Base-by-base conservation (phyloP, 2,113 vertebrate species). In the Morone chrysops region DNA sequence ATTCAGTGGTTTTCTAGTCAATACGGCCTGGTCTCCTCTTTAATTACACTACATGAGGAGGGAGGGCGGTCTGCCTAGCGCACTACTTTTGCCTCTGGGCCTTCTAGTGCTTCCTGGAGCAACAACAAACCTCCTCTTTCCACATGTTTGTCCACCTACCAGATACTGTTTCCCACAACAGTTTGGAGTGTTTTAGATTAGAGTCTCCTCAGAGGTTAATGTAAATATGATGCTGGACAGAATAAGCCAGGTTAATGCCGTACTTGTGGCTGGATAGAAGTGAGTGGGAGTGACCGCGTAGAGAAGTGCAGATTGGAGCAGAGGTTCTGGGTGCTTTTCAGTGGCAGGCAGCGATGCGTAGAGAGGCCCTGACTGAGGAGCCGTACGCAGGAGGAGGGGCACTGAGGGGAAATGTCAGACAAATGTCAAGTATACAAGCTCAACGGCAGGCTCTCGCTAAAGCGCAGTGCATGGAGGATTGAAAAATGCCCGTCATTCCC, bases 361-460 rank as follows among this genome's bases (percentile, higher is more conserved):
- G 80, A 86, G 89, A 84, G 85, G 81, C 87, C 80, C 78, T 71
- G 70, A 70, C 85, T 59, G 77, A 89, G 85, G 79, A 84, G 74
- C 48, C 36, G 18, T 80, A 63, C 40, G 61, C 77, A 75, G 67
- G 80, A 78, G 87, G 83, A 72, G 79, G 85, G 81, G 83, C 68
- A 77, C 69, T 43, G 57, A 82, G 92, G 91, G 88, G 91, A 93
- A 96, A 96, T 95, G 94, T 95, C 94, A 96, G 90, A 92, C 82
- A 96, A 96, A 96, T 96, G 96, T 95, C 95, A 95, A 95, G 89
- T 94, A 86, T 92, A 94, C 88, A 88, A 90, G 77, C 89, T 92
- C 81, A 78, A 89, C 63, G 17, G 72, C 85, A 65, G 77, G 81
- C 89, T 78, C 81, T 76, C 7, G 20, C 78, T 80, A 73, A 90